phyloP scores from a whole-genome alignment of 1,140 invertebrate species.

The Harpegnathos saltator region DNA sequence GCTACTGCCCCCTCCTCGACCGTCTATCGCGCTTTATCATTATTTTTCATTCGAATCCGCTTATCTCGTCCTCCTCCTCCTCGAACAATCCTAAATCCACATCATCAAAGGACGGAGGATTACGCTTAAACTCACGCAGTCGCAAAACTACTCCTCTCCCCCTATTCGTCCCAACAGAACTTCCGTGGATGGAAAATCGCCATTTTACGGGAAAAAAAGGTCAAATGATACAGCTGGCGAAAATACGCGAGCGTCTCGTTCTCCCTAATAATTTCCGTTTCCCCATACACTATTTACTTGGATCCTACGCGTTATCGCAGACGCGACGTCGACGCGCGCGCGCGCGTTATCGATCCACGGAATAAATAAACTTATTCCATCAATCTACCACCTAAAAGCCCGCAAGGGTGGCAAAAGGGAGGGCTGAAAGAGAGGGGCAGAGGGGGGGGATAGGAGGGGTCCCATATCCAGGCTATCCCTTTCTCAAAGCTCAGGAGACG shows the following conservation, averaged over 20 bases:
- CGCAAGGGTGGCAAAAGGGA: no score
- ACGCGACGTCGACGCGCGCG: no score
- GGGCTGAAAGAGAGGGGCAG: not conserved
- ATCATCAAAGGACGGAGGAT: no score
- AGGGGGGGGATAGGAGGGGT: not conserved
- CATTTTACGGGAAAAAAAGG: constrained; percentile 46
- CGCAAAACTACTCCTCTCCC: constrained; percentile 3
- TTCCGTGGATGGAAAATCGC: constrained; percentile 32
- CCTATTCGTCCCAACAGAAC: not conserved
- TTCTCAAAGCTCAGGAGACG: constrained; percentile 48
- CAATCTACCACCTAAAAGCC: constrained; percentile 34
- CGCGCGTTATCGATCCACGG: constrained; percentile 22
- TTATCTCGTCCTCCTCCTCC: no score
- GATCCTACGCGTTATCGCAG: no score
- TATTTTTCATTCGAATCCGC: no score
- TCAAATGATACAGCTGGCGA: constrained; percentile 34
- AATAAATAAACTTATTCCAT: constrained; percentile 61
- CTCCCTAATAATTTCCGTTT: constrained; percentile 42
- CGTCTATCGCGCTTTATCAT: no score
- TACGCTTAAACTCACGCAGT: not conserved
- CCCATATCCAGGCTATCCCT: not conserved
- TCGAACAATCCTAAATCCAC: no score
- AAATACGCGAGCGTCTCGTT: constrained; percentile 51
- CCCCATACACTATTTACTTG: constrained; percentile 9
- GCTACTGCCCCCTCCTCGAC: no score